Conservation (phyloP, 2,888 invertebrate species). For the Ommatoiulus sabulosus region DNA sequence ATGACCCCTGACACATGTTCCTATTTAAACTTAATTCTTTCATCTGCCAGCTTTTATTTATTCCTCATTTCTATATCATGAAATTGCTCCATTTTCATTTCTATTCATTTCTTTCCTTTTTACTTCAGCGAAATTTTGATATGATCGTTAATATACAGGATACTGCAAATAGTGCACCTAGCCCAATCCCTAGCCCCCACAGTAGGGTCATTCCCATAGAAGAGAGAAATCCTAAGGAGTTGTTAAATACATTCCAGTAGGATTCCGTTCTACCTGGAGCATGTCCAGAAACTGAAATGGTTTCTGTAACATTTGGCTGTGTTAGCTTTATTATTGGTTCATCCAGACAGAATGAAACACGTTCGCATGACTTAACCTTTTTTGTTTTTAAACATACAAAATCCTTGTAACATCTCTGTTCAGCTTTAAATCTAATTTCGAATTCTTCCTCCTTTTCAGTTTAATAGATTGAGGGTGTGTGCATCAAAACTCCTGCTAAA, state of each 20-base stretch:
- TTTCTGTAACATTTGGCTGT: not conserved
- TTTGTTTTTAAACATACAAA: too few species aligned
- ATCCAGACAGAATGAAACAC: too few species aligned
- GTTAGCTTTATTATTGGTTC: too few species aligned
- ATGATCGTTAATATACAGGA: not conserved
- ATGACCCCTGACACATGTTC: too few species aligned
- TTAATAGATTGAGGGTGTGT: not conserved
- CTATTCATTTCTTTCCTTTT: not conserved
- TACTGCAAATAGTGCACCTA: not conserved
- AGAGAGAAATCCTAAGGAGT: not conserved
- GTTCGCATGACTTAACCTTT: too few species aligned
- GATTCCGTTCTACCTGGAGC: not conserved
- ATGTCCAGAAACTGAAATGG: not conserved
- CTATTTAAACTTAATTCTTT: too few species aligned
- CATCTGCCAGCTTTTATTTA: too few species aligned
- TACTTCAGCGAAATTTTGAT: not conserved
- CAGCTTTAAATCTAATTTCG: too few species aligned
- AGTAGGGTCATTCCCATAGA: not conserved
- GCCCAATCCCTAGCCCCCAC: not conserved
- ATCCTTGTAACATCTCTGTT: too few species aligned
- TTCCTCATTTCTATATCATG: too few species aligned
- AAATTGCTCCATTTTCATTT: too few species aligned
- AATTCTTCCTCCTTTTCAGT: not conserved
- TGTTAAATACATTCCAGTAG: not conserved
- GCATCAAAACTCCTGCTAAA: not conserved